A percentile compares a stretch with the other conserved stretches of the same genome.
Conservation (phyloP, 2,888 invertebrate species). For the Plebejus melissa region DNA sequence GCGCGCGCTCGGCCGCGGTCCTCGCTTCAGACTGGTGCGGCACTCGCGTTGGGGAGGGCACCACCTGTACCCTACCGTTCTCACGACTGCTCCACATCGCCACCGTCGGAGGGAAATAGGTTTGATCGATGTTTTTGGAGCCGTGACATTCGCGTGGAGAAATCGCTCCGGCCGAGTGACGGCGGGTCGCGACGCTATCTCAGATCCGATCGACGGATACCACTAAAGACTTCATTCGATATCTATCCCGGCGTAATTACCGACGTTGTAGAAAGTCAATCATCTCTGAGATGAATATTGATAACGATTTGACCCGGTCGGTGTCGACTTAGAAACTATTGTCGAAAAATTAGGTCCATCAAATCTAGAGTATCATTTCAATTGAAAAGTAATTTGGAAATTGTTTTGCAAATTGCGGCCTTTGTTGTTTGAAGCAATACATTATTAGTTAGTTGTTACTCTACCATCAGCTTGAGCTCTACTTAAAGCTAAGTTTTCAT, state of each 20-base stretch:
- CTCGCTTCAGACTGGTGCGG: conserved; percentile 63
- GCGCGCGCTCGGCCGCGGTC: conserved; percentile 59
- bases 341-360: conserved; percentile 8
- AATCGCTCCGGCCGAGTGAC: conserved; percentile 63
- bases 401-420: conserved; percentile 8
- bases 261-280: conserved; percentile 72
- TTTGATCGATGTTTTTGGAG: conserved; percentile 54
- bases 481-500: too few species aligned
- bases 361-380: background rate
- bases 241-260: conserved; percentile 60
- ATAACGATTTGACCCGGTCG: conserved; percentile 22
- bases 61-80: conserved; percentile 74
- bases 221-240: conserved; percentile 61
- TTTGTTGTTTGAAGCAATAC: background rate
- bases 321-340: conserved; percentile 4
- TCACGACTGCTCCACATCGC: conserved; percentile 67
- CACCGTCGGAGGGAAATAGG: conserved; percentile 61
- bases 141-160: conserved; percentile 69
- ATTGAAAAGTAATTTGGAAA: conserved; percentile 6
- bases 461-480: background rate
- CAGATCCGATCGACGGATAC: conserved; percentile 56
- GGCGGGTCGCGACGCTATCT: conserved; percentile 61
- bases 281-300: conserved; percentile 49
- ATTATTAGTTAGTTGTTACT: background rate
- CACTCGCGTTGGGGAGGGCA: conserved; percentile 62